These are phyloP conservation scores for Microctonus hyperodae DNA, from an alignment of 2,888 invertebrate genomes.

Conservation along the genomic window DNA sequence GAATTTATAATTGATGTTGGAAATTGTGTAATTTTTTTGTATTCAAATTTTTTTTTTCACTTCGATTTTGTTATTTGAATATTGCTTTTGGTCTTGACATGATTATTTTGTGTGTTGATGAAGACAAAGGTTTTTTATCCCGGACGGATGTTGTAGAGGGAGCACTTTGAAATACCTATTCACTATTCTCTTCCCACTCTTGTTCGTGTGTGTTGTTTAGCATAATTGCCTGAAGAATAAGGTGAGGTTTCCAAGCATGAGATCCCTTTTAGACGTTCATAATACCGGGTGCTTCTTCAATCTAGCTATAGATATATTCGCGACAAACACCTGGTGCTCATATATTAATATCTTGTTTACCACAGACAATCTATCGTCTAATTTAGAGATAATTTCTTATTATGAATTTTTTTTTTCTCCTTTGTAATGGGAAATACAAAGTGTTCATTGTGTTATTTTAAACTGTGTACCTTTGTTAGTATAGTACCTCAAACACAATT, in stretches of 20 bases:
- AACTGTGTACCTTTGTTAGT: not conserved
- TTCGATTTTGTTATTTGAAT: too few species aligned
- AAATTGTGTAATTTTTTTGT: too few species aligned
- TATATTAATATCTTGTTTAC: not conserved
- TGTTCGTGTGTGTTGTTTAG: not conserved
- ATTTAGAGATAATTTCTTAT: not conserved
- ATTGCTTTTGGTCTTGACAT: not conserved
- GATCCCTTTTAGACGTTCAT: not conserved
- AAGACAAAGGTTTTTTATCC: not conserved
- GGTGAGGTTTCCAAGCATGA: not conserved
- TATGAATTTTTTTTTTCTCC: not conserved
- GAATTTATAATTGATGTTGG: too few species aligned
- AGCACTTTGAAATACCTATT: slow-evolving; percentile 9
- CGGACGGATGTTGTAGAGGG: not conserved
- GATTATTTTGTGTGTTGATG: not conserved
- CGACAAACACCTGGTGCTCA: not conserved
- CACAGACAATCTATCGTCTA: not conserved
- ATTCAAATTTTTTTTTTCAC: too few species aligned
- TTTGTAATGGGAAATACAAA: slow-evolving; percentile 12
- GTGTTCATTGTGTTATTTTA: not conserved
- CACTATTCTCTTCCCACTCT: not conserved
- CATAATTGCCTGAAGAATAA: slow-evolving; percentile 24
- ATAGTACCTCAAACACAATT: not conserved
- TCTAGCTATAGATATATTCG: not conserved
- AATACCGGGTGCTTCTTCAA: not conserved